These are phyloP conservation scores for Drosophila prosaltans DNA, from an alignment of 1,140 invertebrate species.

Conservation along the genomic window DNA sequence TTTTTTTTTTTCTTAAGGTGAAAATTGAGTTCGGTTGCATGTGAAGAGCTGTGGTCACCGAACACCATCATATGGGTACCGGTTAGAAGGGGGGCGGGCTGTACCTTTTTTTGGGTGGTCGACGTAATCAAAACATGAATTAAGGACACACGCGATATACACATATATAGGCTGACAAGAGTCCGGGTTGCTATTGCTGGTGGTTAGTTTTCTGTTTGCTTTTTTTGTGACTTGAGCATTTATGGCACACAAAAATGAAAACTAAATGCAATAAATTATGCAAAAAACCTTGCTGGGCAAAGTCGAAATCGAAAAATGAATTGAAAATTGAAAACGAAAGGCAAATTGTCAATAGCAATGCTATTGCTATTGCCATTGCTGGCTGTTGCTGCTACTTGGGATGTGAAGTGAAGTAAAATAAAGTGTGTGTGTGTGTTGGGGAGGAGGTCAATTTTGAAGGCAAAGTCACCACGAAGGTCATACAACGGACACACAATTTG, in stretches of 20 bases:
- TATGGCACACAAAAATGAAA: slow-evolving; percentile 61
- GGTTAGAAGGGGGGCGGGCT: slow-evolving; percentile 1
- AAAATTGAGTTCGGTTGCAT: slow-evolving; percentile 21
- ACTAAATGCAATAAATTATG: slow-evolving; percentile 78
- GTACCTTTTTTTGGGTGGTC: slow-evolving; percentile 16
- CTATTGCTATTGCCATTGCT: neutral
- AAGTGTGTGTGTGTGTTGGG: neutral
- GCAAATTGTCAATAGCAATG: slow-evolving; percentile 19
- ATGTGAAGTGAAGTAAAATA: neutral
- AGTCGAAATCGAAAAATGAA: slow-evolving; percentile 38
- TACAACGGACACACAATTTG: slow-evolving; percentile 56
- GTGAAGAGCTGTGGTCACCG: slow-evolving; percentile 26
- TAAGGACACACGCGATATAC: slow-evolving; percentile 70
- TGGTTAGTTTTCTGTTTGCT: no score
- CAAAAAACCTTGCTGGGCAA: slow-evolving; percentile 45
- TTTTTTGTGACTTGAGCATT: slow-evolving; percentile 40
- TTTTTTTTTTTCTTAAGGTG: neutral
- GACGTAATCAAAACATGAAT: slow-evolving; percentile 70
- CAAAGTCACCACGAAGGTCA: slow-evolving; percentile 57
- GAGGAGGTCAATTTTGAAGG: slow-evolving; percentile 41
- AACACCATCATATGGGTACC: slow-evolving; percentile 19
- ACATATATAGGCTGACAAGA: slow-evolving; percentile 11
- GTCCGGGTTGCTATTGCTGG: neutral
- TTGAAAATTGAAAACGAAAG: slow-evolving; percentile 65
- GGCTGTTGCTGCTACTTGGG: neutral